Evolutionary conservation across 2,888 invertebrate species (phyloP).

Genomic region (Tromatobia lineatoria): DNA sequence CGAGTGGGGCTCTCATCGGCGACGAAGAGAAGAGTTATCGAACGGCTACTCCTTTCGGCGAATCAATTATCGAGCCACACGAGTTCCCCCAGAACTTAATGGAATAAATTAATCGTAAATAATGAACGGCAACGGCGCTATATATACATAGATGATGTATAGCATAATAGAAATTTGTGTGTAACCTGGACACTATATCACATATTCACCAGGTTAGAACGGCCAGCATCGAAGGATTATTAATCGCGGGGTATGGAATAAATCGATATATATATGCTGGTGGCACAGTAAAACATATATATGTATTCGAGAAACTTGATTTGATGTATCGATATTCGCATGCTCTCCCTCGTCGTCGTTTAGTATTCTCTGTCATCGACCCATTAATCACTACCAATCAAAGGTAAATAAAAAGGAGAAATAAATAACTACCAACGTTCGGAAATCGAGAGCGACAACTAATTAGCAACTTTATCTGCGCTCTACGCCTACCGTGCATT

Average conservation of each 20-base stretch:
- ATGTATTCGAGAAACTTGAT: conserved; percentile 28
- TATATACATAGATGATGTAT: conserved; percentile 60
- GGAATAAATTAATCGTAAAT: conserved; percentile 69
- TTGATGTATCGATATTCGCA: conserved; percentile 64
- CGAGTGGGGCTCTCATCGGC: conserved; percentile 43
- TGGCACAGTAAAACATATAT: conserved; percentile 9
- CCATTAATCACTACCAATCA: conserved; percentile 58
- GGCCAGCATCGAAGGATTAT: conserved; percentile 56
- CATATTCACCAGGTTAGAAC: conserved; percentile 55
- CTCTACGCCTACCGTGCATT: conserved; percentile 24
- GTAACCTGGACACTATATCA: conserved; percentile 44
- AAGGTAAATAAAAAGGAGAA: conserved; percentile 3
- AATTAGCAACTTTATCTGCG: conserved; percentile 48
- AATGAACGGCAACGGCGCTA: conserved; percentile 53
- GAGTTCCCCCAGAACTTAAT: conserved; percentile 60
- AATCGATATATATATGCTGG: conserved; percentile 34
- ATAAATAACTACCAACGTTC: conserved; percentile 43
- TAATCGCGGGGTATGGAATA: conserved; percentile 43
- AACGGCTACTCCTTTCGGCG: conserved; percentile 68
- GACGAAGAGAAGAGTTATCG: conserved; percentile 64
- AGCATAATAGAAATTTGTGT: conserved; percentile 61
- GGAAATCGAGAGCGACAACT: conserved; percentile 44
- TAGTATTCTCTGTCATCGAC: conserved; percentile 64
- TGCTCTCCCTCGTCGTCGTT: conserved; percentile 64
- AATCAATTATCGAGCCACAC: conserved; percentile 70